phyloP scores from a whole-genome alignment of 2,113 vertebrate genomes.

The Malurus alboscapulatus region DNA sequence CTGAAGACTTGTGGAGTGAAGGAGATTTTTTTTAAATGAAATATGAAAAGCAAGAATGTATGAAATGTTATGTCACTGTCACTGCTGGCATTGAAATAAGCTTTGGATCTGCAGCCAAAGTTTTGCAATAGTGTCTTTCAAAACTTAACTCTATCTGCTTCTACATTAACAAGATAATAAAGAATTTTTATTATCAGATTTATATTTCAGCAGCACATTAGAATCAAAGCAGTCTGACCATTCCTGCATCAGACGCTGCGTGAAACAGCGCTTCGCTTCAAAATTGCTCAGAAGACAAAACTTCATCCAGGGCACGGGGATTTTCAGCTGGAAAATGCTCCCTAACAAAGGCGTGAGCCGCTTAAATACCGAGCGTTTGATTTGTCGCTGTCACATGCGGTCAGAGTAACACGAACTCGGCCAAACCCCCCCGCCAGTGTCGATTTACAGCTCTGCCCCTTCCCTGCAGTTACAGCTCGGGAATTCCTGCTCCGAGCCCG shows the following conservation, averaged over 20 bases:
- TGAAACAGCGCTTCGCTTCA: not conserved
- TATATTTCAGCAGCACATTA: not conserved
- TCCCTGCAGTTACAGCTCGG: not conserved
- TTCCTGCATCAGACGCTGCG: accelerated
- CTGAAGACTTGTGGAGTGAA: not conserved
- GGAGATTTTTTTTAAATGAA: not conserved
- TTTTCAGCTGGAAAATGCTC: not conserved
- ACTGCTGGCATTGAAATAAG: not conserved
- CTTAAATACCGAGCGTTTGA: accelerated
- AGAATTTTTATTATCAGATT: not conserved
- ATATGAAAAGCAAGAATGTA: not conserved
- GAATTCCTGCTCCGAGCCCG: accelerated
- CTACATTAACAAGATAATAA: not conserved
- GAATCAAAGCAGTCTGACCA: accelerated
- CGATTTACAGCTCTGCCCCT: not conserved
- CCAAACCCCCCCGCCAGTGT: accelerated
- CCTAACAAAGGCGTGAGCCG: accelerated
- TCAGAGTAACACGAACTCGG: not conserved
- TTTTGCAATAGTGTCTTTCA: not conserved
- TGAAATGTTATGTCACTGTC: accelerated
- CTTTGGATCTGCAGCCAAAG: accelerated
- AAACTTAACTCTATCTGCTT: not conserved
- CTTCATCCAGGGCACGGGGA: accelerated
- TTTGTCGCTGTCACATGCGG: accelerated
- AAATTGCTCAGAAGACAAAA: accelerated